Evolutionary conservation across 2,797 vertebrate species (phyloP).

Genomic region (Cossypha heuglini): DNA sequence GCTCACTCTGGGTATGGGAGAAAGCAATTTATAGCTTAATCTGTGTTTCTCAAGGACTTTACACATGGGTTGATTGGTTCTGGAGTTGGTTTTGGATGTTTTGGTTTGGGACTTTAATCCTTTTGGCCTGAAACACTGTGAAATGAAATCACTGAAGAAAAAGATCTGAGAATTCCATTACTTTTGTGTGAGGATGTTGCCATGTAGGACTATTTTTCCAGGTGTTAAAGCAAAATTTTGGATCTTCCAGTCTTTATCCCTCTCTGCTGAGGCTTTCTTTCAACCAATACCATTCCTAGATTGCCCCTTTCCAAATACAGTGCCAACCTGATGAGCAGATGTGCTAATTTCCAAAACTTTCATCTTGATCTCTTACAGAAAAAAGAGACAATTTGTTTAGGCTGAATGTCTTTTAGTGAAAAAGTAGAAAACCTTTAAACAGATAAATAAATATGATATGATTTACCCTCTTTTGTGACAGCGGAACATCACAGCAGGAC

Average conservation of each 20-base stretch:
- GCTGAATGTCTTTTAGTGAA: background rate
- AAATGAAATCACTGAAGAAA: background rate
- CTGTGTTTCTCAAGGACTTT: background rate
- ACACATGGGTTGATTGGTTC: background rate
- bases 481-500: background rate
- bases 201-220: background rate
- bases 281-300: background rate
- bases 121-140: background rate
- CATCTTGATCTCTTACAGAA: background rate
- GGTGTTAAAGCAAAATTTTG: background rate
- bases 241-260: background rate
- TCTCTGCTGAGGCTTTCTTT: background rate
- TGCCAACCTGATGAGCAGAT: fast-evolving
- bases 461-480: background rate
- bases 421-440: background rate
- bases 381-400: background rate
- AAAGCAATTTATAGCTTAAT: background rate
- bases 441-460: background rate
- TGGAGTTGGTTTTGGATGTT: background rate
- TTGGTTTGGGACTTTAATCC: background rate
- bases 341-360: background rate
- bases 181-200: background rate
- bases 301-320: background rate
- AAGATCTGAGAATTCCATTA: background rate
- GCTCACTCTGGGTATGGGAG: background rate